Evolutionary conservation across 2,888 invertebrate genomes (phyloP).

Genomic region (Celastrina argiolus): DNA sequence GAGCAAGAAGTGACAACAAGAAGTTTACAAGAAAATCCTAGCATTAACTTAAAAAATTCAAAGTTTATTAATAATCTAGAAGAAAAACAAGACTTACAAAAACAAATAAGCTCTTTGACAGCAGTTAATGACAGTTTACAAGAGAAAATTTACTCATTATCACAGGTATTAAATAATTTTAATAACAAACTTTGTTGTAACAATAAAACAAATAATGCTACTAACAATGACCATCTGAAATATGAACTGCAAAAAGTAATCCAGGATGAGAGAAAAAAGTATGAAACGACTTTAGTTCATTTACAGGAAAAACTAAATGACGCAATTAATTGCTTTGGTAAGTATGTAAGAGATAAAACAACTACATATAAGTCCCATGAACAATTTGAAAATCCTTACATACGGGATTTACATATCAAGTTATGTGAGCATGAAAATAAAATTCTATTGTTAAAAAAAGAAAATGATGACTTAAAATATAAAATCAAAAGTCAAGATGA

Average conservation of each 20-base stretch:
- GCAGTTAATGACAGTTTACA: conserved; percentile 72
- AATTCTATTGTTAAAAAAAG: conserved; percentile 66
- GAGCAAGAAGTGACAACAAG: conserved; percentile 75
- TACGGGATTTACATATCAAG: conserved; percentile 62
- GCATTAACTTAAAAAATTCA: background rate
- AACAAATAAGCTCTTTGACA: conserved; percentile 67
- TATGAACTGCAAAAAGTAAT: conserved; percentile 58
- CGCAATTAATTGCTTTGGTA: conserved; percentile 57
- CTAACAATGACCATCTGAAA: conserved; percentile 53
- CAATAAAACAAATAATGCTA: conserved; percentile 37
- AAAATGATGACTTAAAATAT: conserved; percentile 62
- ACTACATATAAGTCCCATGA: conserved; percentile 36
- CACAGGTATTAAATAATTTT: conserved; percentile 44
- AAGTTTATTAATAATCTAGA: conserved; percentile 44
- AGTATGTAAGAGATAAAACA: conserved; percentile 52
- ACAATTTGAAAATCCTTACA: conserved; percentile 47
- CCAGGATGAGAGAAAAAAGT: conserved; percentile 62
- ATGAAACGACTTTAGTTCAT: conserved; percentile 58
- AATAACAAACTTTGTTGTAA: conserved; percentile 38
- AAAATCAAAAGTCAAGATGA: conserved; percentile 45
- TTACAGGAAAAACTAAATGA: conserved; percentile 61
- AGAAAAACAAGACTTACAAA: conserved; percentile 63
- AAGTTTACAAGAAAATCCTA: conserved; percentile 35
- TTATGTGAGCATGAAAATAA: conserved; percentile 72
- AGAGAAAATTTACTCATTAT: conserved; percentile 54